Evolutionary conservation across 2,888 invertebrate genomes (phyloP).

Genomic region (Luffia ferchaultella): DNA sequence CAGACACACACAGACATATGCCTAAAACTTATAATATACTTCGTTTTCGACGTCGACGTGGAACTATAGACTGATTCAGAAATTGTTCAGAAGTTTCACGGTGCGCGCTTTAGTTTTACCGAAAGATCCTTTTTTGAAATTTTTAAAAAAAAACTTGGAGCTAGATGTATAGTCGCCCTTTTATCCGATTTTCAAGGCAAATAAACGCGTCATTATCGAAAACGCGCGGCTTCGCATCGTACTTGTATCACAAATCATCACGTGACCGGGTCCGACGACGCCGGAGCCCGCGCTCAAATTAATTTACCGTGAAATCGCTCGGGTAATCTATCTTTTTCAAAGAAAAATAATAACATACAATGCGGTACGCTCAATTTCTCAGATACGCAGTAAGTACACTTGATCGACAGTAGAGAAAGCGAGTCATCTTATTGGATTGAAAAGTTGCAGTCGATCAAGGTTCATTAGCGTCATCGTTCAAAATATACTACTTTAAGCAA

Average conservation of each 20-base stretch:
- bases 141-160: too few species aligned
- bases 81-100: too few species aligned
- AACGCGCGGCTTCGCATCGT: slow-evolving; percentile 39
- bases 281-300: slow-evolving; percentile 52
- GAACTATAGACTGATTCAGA: too few species aligned
- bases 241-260: slow-evolving; percentile 50
- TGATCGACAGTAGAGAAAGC: background rate
- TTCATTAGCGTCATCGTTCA: background rate
- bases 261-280: slow-evolving; percentile 17
- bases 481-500: background rate
- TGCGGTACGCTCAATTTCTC: slow-evolving; percentile 36
- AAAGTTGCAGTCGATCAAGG: background rate
- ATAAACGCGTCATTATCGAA: background rate
- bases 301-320: slow-evolving; percentile 59
- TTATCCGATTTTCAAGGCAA: background rate
- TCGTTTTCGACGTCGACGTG: too few species aligned
- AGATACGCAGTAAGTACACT: slow-evolving; percentile 6
- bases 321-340: slow-evolving; percentile 56
- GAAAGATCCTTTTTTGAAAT: too few species aligned
- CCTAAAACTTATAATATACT: too few species aligned
- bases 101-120: too few species aligned
- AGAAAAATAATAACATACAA: slow-evolving; percentile 55
- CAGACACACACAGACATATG: too few species aligned
- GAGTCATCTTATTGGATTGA: background rate
- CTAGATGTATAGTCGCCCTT: too few species aligned